Evolutionary conservation across 2,113 vertebrate species (phyloP).

Genomic region (Erythrocebus patas): DNA sequence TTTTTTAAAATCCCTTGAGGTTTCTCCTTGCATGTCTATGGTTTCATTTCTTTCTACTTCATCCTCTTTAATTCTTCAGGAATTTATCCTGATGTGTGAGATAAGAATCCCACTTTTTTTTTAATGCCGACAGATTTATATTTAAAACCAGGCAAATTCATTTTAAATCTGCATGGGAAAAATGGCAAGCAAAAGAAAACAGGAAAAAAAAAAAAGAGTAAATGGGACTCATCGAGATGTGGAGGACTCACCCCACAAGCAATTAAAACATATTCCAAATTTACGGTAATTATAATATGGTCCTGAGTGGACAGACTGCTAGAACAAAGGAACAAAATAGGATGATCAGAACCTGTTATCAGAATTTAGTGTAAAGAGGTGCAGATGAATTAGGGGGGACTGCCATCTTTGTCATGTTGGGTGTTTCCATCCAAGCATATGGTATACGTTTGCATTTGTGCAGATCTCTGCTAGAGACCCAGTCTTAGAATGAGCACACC

Average conservation of each 20-base stretch:
- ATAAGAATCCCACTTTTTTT: background rate
- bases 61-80: background rate
- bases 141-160: background rate
- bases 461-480: background rate
- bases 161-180: background rate
- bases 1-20: background rate
- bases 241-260: background rate
- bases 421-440: background rate
- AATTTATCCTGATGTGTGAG: slow-evolving; percentile 3
- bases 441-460: background rate
- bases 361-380: background rate
- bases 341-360: background rate
- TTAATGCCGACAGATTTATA: background rate
- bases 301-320: background rate
- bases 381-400: background rate
- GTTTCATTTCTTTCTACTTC: background rate
- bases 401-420: background rate
- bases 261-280: slow-evolving; percentile 24
- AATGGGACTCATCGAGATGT: background rate
- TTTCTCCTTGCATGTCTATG: slow-evolving; percentile 8
- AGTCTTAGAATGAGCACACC: background rate
- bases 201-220: background rate
- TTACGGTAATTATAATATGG: background rate
- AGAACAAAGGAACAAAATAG: background rate
- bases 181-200: background rate